A percentile compares a stretch with the other conserved stretches of the same genome.
Evolutionary conservation across 2,888 invertebrate species (phyloP).

Genomic region (Tetheella fluctuosa): DNA sequence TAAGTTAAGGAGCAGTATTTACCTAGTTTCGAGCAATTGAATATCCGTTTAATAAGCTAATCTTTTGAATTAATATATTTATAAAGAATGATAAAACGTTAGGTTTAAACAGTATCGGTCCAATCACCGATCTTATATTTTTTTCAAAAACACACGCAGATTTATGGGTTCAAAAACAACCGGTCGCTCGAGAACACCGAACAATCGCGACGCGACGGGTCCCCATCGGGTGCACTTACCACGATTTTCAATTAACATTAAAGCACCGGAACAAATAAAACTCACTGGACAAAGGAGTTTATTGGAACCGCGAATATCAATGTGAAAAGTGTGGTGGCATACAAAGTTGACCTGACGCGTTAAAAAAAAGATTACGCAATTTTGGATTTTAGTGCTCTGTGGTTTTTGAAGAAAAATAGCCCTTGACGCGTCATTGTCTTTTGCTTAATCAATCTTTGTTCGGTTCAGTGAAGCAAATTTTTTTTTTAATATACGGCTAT

Average conservation of each 20-base stretch:
- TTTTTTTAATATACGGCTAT: too few relatives aligned
- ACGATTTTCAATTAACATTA: constrained; percentile 65
- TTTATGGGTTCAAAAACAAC: constrained; percentile 4
- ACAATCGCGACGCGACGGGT: constrained; percentile 33
- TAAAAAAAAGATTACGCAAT: constrained; percentile 7
- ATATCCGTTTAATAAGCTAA: too few relatives aligned
- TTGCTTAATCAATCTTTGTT: not conserved
- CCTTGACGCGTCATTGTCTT: not conserved
- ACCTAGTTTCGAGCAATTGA: not conserved
- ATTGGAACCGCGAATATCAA: constrained; percentile 56
- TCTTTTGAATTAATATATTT: too few relatives aligned
- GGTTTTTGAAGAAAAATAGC: not conserved
- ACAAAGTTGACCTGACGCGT: constrained; percentile 38
- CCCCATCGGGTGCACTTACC: constrained; percentile 56
- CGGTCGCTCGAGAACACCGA: constrained; percentile 26
- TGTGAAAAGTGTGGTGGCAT: constrained; percentile 52
- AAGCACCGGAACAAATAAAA: constrained; percentile 68
- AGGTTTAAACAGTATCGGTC: too few relatives aligned
- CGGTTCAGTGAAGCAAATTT: too few relatives aligned
- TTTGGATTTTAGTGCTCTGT: constrained; percentile 9
- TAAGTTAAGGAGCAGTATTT: not conserved
- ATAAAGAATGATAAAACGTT: too few relatives aligned
- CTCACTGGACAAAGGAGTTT: constrained; percentile 59
- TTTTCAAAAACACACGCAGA: not conserved
- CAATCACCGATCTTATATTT: not conserved